Evolutionary conservation across 2,888 invertebrate species (phyloP), one percentile per base, ranked within the genome.

Genomic region (Acronicta psi): DNA sequence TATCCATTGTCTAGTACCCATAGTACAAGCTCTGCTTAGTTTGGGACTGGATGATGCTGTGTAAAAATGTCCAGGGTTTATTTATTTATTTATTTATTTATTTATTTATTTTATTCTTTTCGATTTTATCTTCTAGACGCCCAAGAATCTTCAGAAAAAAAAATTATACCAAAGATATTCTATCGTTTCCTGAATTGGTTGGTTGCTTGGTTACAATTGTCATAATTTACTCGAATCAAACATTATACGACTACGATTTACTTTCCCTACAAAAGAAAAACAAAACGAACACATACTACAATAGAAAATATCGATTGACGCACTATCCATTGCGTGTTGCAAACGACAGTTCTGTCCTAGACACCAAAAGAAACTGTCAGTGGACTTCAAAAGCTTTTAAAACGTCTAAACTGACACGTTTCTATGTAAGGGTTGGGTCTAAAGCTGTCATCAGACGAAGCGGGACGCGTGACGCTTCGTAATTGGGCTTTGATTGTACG

Each of bases 401-500:
- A 59, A 57, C 45, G 49, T 53, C 43, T 8, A 18, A 13, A 31
- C 13, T 17, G 31, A 31, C 45, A 40, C 16, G 14, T 41, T 50
- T 11, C 18, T 11, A 7, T 13, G 44, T 44, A 29, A 41, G 42
- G 11, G 37, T 23, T 8, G 23, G 36, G 14, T 40, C 43, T 58
- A 47, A 54, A 58, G 49, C 47, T 43, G 57, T 64, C 58, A 59
- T 46, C 58, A 60, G 34, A 36, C 17, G 49, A 61, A 16, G 20
- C 18, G 51, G 36, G 44, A 50, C 38, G 44, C 57, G 36, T 70
- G 70, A 68, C 61, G 56, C 10, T 2, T 9, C 44, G 56, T 75
- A 73, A 75, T 74, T 77, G 68, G 64, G 36, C 41, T 62, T 59
- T 61, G 46, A 44, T 45, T 59, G 29, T 43, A 56, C 25, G 1